phyloP scores from a whole-genome alignment of 2,113 vertebrate genomes.

The Thymallus thymallus region DNA sequence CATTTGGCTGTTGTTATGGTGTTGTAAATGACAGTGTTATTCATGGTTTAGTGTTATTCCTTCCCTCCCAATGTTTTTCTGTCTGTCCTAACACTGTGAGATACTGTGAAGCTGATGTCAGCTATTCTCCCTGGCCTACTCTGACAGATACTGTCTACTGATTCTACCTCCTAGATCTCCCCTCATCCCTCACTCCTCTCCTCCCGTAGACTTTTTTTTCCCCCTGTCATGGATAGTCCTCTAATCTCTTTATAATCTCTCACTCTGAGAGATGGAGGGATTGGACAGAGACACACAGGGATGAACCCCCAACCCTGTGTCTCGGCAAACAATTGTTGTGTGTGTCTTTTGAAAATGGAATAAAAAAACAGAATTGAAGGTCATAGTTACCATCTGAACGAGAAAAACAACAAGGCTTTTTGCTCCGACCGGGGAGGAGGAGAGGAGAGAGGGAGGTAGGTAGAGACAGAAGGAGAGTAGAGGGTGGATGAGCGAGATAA shows the following conservation, averaged over 20 bases:
- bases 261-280: not conserved
- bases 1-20: not conserved
- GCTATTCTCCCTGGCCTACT: constrained; percentile 43
- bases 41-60: not conserved
- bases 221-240: not conserved
- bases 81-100: constrained; percentile 14
- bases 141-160: constrained; percentile 1
- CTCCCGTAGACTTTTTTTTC: no score
- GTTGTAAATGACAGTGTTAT: no score
- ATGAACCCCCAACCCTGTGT: not conserved
- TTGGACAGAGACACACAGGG: not conserved
- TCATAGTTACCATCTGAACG: constrained; percentile 43
- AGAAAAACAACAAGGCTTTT: constrained; percentile 25
- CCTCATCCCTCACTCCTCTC: not conserved
- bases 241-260: constrained; percentile 40
- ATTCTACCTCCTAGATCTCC: not conserved
- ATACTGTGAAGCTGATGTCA: constrained; percentile 45
- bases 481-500: constrained; percentile 51
- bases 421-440: constrained; percentile 23
- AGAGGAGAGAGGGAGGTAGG: constrained; percentile 32
- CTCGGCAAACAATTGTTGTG: not conserved
- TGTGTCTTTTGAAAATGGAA: not conserved
- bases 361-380: constrained; percentile 41
- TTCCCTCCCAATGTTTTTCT: not conserved
- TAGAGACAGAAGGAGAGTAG: constrained; percentile 50